Conservation (phyloP, 2,888 invertebrate species). For the Apotomis capreana region DNA sequence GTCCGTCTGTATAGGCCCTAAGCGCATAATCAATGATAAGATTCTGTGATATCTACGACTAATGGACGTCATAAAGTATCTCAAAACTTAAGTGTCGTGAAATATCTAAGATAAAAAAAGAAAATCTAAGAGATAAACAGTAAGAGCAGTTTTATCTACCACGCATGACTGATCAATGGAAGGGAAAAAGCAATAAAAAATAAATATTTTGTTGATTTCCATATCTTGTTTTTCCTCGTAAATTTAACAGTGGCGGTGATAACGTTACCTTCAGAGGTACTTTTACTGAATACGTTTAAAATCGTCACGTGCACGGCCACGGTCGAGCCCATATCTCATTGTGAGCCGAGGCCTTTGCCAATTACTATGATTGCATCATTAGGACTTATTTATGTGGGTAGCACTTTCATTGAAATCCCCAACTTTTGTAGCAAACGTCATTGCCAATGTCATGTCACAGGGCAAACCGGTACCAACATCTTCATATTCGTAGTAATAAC, state of each 20-base stretch:
- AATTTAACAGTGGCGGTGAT: background rate
- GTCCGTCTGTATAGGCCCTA: too few species aligned
- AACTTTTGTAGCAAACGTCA: background rate
- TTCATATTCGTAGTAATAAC: too few species aligned
- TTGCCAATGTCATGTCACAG: background rate
- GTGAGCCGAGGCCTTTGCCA: conserved; percentile 35
- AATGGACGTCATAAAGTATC: too few species aligned
- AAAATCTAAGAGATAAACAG: too few species aligned
- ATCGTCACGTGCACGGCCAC: conserved; percentile 30
- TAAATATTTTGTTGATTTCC: background rate
- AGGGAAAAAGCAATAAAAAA: background rate
- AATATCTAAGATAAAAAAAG: too few species aligned
- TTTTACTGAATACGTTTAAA: conserved; percentile 33
- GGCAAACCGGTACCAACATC: too few species aligned
- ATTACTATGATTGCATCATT: conserved; percentile 33
- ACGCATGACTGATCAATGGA: background rate
- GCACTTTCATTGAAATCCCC: conserved; percentile 22
- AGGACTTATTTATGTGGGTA: conserved; percentile 17
- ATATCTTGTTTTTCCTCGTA: background rate
- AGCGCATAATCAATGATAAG: too few species aligned
- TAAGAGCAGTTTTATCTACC: too few species aligned
- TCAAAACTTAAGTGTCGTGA: too few species aligned
- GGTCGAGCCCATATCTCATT: conserved; percentile 36
- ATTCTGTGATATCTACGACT: too few species aligned
- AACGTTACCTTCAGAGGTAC: conserved; percentile 24